phyloP scores from a whole-genome alignment of 2,113 vertebrate species.

The Cyanocitta stelleri region DNA sequence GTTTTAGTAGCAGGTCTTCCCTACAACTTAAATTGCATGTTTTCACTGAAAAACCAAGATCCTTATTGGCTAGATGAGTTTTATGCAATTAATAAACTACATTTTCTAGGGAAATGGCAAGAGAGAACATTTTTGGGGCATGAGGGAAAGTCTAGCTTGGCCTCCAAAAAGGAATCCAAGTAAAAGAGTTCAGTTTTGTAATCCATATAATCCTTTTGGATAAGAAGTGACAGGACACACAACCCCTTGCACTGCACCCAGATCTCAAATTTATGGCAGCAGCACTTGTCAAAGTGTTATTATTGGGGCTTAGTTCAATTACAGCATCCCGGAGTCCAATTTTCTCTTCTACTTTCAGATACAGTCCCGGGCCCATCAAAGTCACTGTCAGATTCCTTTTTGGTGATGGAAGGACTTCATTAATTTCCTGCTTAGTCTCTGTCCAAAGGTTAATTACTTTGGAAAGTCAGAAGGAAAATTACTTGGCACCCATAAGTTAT shows the following conservation, averaged over 20 bases:
- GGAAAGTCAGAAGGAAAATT: slow-evolving; percentile 24
- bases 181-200: not conserved
- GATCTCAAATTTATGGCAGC: not conserved
- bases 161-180: not conserved
- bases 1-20: not conserved
- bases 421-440: slow-evolving; percentile 6
- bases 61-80: not conserved
- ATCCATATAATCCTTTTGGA: not conserved
- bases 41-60: not conserved
- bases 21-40: not conserved
- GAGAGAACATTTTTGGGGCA: not conserved
- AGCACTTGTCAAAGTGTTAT: not conserved
- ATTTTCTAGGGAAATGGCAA: not conserved
- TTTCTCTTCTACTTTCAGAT: not conserved
- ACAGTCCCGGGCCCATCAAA: not conserved
- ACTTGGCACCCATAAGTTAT: not conserved
- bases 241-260: not conserved
- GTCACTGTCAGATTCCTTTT: not conserved
- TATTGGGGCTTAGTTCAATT: not conserved
- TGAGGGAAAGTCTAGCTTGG: not conserved
- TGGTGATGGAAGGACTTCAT: not conserved
- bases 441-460: slow-evolving; percentile 45
- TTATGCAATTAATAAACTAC: not conserved
- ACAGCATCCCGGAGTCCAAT: not conserved
- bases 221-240: not conserved